Percentiles rank a stretch among this genome's conserved stretches.
Conservation (phyloP, 2,113 vertebrate species). For the Lucifuga dentata region DNA sequence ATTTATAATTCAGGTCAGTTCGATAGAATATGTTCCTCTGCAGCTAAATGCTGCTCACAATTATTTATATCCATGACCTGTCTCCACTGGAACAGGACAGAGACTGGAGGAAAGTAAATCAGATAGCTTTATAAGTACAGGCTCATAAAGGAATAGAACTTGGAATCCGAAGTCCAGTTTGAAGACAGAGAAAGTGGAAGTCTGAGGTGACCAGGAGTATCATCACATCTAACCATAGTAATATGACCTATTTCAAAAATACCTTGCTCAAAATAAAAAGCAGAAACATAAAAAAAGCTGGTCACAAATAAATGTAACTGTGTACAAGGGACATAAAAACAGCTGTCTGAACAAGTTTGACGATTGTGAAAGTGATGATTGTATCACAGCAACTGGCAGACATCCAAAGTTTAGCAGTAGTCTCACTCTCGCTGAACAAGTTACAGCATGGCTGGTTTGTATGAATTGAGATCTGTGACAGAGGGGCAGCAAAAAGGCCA, state of each 20-base stretch:
- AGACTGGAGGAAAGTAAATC: constrained; percentile 16
- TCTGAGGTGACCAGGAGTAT: constrained; percentile 15
- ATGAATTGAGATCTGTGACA: constrained; percentile 10
- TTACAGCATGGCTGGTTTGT: constrained; percentile 12
- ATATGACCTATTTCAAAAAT: constrained; percentile 25
- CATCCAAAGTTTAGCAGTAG: constrained; percentile 43
- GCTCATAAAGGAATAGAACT: not conserved
- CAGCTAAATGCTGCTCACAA: constrained; percentile 56
- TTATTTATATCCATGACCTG: constrained; percentile 56
- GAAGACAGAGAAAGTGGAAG: constrained; percentile 2
- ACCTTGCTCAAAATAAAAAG: constrained; percentile 29
- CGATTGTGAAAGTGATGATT: constrained; percentile 28
- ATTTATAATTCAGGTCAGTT: constrained; percentile 46
- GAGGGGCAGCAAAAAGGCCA: not conserved
- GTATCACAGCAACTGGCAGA: constrained; percentile 65
- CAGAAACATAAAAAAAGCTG: not conserved
- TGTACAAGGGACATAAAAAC: constrained; percentile 11
- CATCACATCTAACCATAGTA: not conserved
- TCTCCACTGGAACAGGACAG: constrained; percentile 24
- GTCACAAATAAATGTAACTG: constrained; percentile 14
- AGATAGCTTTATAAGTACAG: constrained; percentile 29
- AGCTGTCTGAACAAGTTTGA: constrained; percentile 17
- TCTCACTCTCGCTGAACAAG: constrained; percentile 28
- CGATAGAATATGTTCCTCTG: constrained; percentile 33
- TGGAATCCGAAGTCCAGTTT: constrained; percentile 17